Evolutionary conservation across 2,113 vertebrate species (phyloP).

Genomic region (Gila orcuttii): DNA sequence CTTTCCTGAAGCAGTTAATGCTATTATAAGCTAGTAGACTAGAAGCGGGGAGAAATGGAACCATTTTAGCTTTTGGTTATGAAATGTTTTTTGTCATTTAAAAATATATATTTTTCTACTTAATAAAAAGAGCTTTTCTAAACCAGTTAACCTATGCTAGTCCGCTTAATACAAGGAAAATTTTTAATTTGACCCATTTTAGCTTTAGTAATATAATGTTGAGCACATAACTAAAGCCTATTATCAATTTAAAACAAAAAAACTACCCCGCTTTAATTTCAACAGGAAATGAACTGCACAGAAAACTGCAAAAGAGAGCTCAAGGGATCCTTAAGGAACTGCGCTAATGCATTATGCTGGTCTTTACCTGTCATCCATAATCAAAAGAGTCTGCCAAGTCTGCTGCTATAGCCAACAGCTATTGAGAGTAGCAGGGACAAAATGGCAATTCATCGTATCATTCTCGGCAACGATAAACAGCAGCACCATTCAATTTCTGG

Average conservation of each 20-base stretch:
- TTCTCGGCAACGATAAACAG: conserved; percentile 1
- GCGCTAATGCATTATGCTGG: neutral
- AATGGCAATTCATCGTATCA: conserved; percentile 5
- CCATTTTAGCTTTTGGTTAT: neutral
- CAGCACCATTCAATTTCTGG: conserved; percentile 6
- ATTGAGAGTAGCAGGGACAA: conserved; percentile 17
- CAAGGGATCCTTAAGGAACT: neutral
- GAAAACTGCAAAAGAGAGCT: neutral
- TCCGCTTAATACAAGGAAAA: too few species aligned
- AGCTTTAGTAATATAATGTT: too few species aligned
- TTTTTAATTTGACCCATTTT: too few species aligned
- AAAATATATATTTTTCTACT: too few species aligned
- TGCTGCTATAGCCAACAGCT: conserved; percentile 4
- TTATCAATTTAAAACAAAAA: neutral
- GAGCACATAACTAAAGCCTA: neutral
- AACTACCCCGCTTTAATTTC: neutral
- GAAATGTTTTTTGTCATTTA: neutral
- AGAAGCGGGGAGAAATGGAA: neutral
- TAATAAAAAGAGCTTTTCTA: too few species aligned
- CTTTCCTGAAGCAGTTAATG: neutral
- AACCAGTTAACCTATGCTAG: too few species aligned
- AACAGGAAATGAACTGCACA: too few species aligned
- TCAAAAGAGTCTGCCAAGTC: conserved; percentile 16
- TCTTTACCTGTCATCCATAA: conserved; percentile 19
- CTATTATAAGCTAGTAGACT: neutral